phyloP scores from a whole-genome alignment of 2,888 invertebrate species.

The Epiblema foenella region DNA sequence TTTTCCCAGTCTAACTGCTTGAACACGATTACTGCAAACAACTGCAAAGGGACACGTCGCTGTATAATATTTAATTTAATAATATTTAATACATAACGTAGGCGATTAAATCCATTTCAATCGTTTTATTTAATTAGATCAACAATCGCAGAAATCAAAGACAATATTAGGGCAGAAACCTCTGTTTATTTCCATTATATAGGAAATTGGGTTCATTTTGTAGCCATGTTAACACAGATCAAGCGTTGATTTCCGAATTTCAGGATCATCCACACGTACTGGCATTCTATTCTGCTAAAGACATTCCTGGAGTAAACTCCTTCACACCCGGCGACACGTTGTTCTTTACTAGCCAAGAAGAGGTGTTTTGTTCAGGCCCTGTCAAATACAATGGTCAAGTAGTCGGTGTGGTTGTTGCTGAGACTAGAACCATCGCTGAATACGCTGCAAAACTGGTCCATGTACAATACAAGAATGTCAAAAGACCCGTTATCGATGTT shows the following conservation, averaged over 20 bases:
- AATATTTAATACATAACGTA: too few species aligned
- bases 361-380: constrained; percentile 60
- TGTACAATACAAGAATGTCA: constrained; percentile 77
- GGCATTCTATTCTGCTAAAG: constrained; percentile 85
- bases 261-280: constrained; percentile 87
- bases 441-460: constrained; percentile 83
- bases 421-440: constrained; percentile 78
- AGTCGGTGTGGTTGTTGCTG: constrained; percentile 83
- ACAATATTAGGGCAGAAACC: too few species aligned
- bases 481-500: constrained; percentile 60
- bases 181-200: too few species aligned
- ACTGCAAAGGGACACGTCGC: too few species aligned
- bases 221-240: too few species aligned
- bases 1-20: too few species aligned
- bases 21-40: too few species aligned
- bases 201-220: too few species aligned
- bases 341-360: constrained; percentile 62
- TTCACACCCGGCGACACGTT: constrained; percentile 65
- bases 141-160: too few species aligned
- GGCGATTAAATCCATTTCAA: too few species aligned
- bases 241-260: constrained; percentile 46
- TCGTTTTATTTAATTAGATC: too few species aligned
- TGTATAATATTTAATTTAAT: too few species aligned
- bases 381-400: constrained; percentile 65
- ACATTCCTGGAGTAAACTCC: constrained; percentile 88